Evolutionary conservation across 2,797 vertebrate genomes (phyloP), one percentile per base, ranked within the genome.

Genomic region (Ambastaia sidthimunki): DNA sequence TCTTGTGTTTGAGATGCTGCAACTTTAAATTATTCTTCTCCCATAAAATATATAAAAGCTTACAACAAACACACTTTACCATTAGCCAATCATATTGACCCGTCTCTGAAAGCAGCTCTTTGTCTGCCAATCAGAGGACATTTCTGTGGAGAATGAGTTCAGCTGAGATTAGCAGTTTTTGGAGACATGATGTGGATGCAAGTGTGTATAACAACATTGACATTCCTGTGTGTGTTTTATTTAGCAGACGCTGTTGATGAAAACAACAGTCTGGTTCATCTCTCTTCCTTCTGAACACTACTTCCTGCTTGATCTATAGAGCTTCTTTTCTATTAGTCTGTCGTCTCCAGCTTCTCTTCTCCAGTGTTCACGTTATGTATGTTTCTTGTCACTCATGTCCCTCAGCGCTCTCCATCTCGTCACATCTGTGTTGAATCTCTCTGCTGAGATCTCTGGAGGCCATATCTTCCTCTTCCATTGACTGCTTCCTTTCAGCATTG

Each of bases 341-440:
- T 73, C 9, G 9, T 41, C 7, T 41, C 37, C 9, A 9, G 37
- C 37, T 41, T 41, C 37, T 41, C 71, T 21, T 80, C 77, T 75
- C 9, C 9, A 81, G 48, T 4, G 69, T 66, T 60, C n/a, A 10
- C 41, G 16, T 84, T 82, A 70, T 63, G 52, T 52, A 72, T 77
- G 66, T 48, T 69, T 77, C 79, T 69, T 74, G 72, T 77, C 80
- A 77, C 69, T 52, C 23, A 70, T 44, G 34, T 74, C 57, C 55
- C 67, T 78, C 41, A 44, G 67, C 55, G 50, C 80, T 83, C 76
- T 77, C 72, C 67, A 47, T 80, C 65, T 75, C 59, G 7, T 59
- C 76, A 79, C 62, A 74, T 55, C 50, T 74, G 50, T 80, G 68
- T 74, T 50, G 74, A 83, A 82, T 77, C 74, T 83, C 60, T n/a